Base-by-base conservation (phyloP, 2,113 vertebrate genomes). In the Limnothrissa miodon region DNA sequence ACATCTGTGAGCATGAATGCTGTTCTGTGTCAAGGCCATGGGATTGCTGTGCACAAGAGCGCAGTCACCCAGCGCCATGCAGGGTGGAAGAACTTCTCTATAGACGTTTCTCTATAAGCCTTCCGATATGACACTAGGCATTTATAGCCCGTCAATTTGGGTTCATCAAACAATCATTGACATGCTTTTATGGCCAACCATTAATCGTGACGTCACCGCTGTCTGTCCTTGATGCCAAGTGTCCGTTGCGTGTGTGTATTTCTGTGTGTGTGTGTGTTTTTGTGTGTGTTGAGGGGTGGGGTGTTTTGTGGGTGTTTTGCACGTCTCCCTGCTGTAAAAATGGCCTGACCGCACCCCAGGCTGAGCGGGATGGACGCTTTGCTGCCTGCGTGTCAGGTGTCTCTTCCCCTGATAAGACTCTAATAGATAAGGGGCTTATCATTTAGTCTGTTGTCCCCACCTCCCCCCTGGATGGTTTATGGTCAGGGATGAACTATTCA, bases 371-470 rank as follows among this genome's bases (percentile, higher is more conserved):
- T 33, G 39, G 85, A 59, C 83, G 19, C 84, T 74, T 74, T 29
- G 66, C 83, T 84, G n/a, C 62, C 33, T 82, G 83, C 79, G 81
- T 78, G 80, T 87, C 83, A 87, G 87, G 78, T 88, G 86, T 62
- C 83, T 86, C 85, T 85, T 87, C 84, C 82, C 59, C 80, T 80
- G 86, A 88, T 90, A 89, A 87, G 87, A 36, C 70, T 86, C 87
- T 87, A 88, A 87, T 90, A 90, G 89, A 88, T 90, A 90, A 87
- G 85, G 33, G 81, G 17, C 82, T 84, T 87, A 90, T 89, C 86
- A 81, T 86, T 82, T 53, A 56, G 46, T 78, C 39, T 81, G 80
- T 83, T 88, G 83, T 84, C 84, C 80, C 79, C 80, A 82, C 81
- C 86, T 84, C 79, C 81, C 81, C 83, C 81, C 86, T 84, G 85